phyloP scores from a whole-genome alignment of 2,113 vertebrate genomes.

The Odobenus rosmarus region DNA sequence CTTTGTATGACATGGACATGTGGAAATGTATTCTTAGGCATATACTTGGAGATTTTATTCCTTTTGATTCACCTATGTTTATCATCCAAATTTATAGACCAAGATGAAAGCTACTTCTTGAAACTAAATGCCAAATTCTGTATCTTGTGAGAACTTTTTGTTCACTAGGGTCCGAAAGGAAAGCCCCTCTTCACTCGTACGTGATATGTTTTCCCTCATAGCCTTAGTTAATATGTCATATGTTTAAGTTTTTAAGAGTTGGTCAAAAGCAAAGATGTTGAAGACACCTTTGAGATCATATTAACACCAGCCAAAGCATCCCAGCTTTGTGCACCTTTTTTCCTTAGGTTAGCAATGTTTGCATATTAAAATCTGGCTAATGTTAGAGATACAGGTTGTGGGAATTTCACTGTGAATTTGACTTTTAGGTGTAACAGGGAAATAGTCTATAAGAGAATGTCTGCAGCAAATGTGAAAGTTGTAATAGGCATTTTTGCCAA shows the following conservation, averaged over 20 bases:
- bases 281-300: neutral
- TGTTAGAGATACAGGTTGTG: neutral
- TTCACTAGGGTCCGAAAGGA: neutral
- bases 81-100: neutral
- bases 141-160: neutral
- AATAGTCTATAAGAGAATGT: neutral
- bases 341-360: neutral
- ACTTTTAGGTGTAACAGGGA: neutral
- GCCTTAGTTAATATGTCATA: neutral
- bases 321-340: neutral
- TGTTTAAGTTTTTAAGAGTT: neutral
- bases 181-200: neutral
- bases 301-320: neutral
- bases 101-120: neutral
- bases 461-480: neutral
- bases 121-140: neutral
- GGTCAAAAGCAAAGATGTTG: neutral
- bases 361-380: neutral
- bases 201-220: neutral
- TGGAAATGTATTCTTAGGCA: neutral
- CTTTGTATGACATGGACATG: neutral
- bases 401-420: slow-evolving; percentile 1
- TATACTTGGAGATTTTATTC: slow-evolving; percentile 7
- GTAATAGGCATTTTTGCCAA: neutral
- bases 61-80: neutral